Evolutionary conservation across 1,140 invertebrate species (phyloP).

Genomic region (Mylabris phalerata): DNA sequence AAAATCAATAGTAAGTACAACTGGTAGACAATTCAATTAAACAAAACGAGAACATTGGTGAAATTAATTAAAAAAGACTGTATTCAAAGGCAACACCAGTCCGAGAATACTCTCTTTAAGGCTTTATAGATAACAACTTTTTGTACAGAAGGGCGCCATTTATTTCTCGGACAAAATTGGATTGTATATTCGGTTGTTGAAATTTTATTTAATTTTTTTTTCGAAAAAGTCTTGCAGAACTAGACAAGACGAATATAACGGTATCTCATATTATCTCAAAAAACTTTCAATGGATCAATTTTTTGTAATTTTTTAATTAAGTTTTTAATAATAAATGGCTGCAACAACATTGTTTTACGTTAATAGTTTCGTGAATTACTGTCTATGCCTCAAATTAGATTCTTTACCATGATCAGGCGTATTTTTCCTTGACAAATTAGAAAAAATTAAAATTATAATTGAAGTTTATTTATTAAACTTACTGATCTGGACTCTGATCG

Average conservation of each 20-base stretch:
- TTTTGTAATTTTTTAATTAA: not conserved
- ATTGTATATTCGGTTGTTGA: no score
- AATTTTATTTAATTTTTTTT: not conserved
- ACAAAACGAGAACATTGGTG: not conserved
- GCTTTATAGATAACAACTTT: constrained; percentile 12
- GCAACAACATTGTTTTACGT: not conserved
- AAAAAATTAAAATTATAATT: not conserved
- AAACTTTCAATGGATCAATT: constrained; percentile 2
- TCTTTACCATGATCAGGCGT: constrained; percentile 42
- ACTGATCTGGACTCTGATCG: constrained; percentile 79
- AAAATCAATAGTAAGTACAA: not conserved
- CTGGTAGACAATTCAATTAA: no score
- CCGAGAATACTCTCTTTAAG: constrained; percentile 9
- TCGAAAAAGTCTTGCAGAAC: constrained; percentile 9
- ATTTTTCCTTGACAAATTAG: constrained; percentile 36
- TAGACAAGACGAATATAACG: constrained; percentile 15
- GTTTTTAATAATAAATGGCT: constrained; percentile 8
- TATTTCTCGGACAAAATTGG: constrained; percentile 5
- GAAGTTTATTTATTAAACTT: constrained; percentile 40
- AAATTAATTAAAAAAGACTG: constrained; percentile 12
- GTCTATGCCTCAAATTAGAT: constrained; percentile 38
- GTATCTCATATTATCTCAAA: not conserved
- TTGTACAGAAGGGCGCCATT: constrained; percentile 8
- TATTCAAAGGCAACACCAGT: constrained; percentile 12
- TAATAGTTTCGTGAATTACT: constrained; percentile 25